A percentile compares a stretch with the other conserved stretches of the same genome.
Evolutionary conservation across 2,113 vertebrate genomes (phyloP).

Genomic region (Hystrix cristata): DNA sequence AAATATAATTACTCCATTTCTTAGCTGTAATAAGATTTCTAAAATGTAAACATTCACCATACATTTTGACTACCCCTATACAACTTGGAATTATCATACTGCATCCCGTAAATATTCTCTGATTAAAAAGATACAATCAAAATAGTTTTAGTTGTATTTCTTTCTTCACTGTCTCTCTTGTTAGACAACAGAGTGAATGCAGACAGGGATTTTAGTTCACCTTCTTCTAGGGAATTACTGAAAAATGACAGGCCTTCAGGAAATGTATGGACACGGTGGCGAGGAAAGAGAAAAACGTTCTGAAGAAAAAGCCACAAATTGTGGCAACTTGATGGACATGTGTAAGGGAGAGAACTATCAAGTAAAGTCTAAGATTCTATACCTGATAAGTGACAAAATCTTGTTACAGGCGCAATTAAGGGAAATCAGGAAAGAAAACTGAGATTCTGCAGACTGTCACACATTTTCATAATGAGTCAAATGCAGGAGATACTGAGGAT

Average conservation of each 20-base stretch:
- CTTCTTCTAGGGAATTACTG: not conserved
- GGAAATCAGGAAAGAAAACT: not conserved
- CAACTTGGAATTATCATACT: not conserved
- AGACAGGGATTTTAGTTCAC: not conserved
- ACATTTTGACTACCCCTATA: not conserved
- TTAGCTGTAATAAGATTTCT: not conserved
- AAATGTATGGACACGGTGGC: not conserved
- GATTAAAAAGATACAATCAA: not conserved
- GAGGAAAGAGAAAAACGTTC: not conserved
- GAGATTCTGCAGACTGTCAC: not conserved
- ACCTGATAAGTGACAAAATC: not conserved
- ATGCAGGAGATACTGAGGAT: not conserved
- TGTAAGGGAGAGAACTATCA: rapidly evolving
- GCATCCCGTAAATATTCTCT: not conserved
- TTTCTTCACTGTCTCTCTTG: not conserved
- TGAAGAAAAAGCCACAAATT: not conserved
- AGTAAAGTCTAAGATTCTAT: not conserved
- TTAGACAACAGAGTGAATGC: not conserved
- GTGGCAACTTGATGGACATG: not conserved
- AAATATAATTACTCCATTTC: not conserved
- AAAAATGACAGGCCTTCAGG: not conserved
- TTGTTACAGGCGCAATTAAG: not conserved
- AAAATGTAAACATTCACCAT: not conserved
- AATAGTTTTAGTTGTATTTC: not conserved
- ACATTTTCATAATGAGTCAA: not conserved